Evolutionary conservation across 1,140 invertebrate genomes (phyloP).

Genomic region (Euura saliciscinereae): DNA sequence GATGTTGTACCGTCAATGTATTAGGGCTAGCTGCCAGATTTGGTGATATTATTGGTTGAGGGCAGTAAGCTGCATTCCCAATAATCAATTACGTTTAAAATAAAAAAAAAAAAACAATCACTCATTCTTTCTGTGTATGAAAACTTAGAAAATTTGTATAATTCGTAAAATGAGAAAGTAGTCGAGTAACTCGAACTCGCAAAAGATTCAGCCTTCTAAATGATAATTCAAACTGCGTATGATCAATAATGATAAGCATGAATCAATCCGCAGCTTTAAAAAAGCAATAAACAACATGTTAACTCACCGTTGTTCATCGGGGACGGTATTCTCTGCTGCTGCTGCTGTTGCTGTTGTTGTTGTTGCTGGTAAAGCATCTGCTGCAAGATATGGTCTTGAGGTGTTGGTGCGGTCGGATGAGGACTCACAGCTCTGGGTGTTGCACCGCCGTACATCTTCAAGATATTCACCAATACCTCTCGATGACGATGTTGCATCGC

Average conservation of each 20-base stretch:
- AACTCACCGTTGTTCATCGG: conserved; percentile 58
- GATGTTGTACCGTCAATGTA: conserved; percentile 66
- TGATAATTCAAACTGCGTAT: background rate
- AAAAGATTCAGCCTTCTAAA: conserved; percentile 2
- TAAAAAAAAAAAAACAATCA: background rate
- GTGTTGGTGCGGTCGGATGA: conserved; percentile 46
- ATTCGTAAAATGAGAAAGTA: too few relatives aligned
- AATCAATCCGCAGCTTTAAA: conserved; percentile 31
- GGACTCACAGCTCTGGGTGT: conserved; percentile 62
- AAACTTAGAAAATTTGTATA: too few relatives aligned
- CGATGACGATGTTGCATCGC: conserved; percentile 73
- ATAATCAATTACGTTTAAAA: conserved; percentile 15
- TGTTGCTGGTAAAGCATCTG: conserved; percentile 52
- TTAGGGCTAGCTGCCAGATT: conserved; percentile 69
- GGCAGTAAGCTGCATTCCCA: conserved; percentile 69
- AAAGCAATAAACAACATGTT: conserved; percentile 14
- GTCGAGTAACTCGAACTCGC: background rate
- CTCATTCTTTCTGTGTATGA: too few relatives aligned
- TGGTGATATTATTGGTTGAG: conserved; percentile 62
- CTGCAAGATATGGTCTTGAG: conserved; percentile 54
- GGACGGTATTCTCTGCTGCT: conserved; percentile 56
- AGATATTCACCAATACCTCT: conserved; percentile 73
- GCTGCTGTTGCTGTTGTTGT: conserved; percentile 50
- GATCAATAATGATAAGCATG: too few relatives aligned
- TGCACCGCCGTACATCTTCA: conserved; percentile 63